These are phyloP conservation scores for Gadopsis marmoratus DNA, from an alignment of 2,797 vertebrate species.

Conservation along the genomic window DNA sequence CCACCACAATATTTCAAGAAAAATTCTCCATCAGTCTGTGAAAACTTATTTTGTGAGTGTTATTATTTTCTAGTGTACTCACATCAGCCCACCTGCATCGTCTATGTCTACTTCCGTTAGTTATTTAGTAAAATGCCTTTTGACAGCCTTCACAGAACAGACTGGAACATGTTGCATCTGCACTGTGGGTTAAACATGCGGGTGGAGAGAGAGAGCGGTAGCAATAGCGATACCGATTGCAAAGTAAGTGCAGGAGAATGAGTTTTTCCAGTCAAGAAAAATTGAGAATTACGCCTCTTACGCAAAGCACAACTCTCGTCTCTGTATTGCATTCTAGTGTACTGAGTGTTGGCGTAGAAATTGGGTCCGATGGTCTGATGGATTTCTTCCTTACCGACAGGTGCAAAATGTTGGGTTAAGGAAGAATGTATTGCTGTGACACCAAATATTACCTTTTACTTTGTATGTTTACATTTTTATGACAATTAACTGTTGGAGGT, in stretches of 20 bases:
- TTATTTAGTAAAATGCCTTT: constrained; percentile 52
- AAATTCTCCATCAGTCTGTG: constrained; percentile 25
- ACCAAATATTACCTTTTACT: constrained; percentile 25
- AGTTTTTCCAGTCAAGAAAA: constrained; percentile 35
- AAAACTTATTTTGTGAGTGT: constrained; percentile 23
- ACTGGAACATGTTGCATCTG: constrained; percentile 37
- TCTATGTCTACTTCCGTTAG: constrained; percentile 40
- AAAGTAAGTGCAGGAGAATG: constrained; percentile 29
- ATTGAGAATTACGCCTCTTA: constrained; percentile 9
- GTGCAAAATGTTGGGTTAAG: constrained; percentile 15
- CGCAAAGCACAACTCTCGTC: background rate
- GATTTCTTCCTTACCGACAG: constrained; percentile 14
- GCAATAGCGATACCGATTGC: constrained; percentile 8
- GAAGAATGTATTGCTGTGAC: background rate
- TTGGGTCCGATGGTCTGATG: background rate
- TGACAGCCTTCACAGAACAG: constrained; percentile 49
- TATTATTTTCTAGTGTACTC: constrained; percentile 20
- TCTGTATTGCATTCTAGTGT: constrained; percentile 29
- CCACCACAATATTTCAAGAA: constrained; percentile 14
- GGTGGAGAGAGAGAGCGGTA: constrained; percentile 30
- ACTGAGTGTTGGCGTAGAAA: constrained; percentile 1
- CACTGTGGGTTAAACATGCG: constrained; percentile 48
- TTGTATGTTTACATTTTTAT: constrained; percentile 6
- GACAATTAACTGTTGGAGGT: background rate
- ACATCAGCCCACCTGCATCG: constrained; percentile 39